Evolutionary conservation across 1,140 invertebrate species (phyloP).

Genomic region (Brachystomella parvula): DNA sequence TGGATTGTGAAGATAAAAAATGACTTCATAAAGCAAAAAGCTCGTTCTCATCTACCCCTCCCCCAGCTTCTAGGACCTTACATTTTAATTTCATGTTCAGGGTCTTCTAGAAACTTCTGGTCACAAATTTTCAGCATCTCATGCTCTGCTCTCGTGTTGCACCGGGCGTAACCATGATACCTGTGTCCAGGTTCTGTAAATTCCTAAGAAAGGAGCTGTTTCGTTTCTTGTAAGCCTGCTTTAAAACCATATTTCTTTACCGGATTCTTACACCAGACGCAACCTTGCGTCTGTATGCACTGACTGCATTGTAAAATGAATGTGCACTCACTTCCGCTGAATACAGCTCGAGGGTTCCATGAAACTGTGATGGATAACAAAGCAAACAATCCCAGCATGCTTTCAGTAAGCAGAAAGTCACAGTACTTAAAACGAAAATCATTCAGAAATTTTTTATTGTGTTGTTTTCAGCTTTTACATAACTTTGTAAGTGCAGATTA

Average conservation of each 20-base stretch:
- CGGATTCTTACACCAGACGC: constrained; percentile 27
- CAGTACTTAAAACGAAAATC: no score
- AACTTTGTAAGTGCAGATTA: no score
- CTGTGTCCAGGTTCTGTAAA: constrained; percentile 12
- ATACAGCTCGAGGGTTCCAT: no score
- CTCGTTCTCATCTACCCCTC: no score
- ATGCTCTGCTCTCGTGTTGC: constrained; percentile 19
- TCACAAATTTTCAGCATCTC: constrained; percentile 4
- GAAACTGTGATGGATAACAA: no score
- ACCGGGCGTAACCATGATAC: constrained; percentile 5
- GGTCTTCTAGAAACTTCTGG: constrained; percentile 10
- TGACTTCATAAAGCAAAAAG: neutral
- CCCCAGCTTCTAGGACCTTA: no score
- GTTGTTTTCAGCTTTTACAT: no score
- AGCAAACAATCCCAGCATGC: no score
- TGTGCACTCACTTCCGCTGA: constrained; percentile 45
- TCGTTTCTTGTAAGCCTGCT: neutral
- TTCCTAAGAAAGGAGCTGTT: constrained; percentile 3
- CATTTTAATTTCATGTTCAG: constrained; percentile 9
- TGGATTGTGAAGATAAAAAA: neutral
- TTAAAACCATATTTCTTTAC: constrained; percentile 14
- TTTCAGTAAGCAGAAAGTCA: no score
- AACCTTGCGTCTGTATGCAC: constrained; percentile 19
- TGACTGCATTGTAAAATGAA: constrained; percentile 5
- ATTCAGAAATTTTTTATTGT: no score